Evolutionary conservation across 2,888 invertebrate species (phyloP).

Genomic region (Tridacna crocea): DNA sequence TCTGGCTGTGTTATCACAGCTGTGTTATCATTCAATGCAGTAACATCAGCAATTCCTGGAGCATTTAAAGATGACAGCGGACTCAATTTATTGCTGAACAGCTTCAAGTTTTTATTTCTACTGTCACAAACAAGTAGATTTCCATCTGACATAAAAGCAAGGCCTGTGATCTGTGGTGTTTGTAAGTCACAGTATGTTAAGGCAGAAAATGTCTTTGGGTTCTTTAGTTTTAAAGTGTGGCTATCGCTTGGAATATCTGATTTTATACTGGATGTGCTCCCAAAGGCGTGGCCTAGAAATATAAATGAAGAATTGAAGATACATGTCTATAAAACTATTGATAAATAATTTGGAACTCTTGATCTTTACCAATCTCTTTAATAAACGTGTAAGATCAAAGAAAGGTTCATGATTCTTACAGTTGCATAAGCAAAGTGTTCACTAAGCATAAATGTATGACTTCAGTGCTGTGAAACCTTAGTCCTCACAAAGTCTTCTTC

Average conservation of each 20-base stretch:
- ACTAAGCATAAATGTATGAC: no score
- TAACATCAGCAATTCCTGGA: conserved; percentile 32
- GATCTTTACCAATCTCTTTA: neutral
- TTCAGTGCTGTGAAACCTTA: no score
- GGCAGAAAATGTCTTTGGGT: conserved; percentile 5
- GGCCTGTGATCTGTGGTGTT: conserved; percentile 20
- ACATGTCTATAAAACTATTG: no score
- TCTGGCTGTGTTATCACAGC: conserved; percentile 26
- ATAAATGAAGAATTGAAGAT: neutral
- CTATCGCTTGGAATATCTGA: neutral
- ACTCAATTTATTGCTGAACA: conserved; percentile 18
- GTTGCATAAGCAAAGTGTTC: no score
- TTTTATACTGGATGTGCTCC: neutral
- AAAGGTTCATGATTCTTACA: neutral
- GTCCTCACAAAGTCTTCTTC: no score
- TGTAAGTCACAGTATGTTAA: conserved; percentile 14
- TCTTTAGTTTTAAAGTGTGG: neutral
- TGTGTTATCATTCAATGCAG: conserved; percentile 17
- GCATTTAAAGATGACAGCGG: conserved; percentile 19
- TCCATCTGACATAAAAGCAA: conserved; percentile 19
- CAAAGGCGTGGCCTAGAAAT: neutral
- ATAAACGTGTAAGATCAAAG: neutral
- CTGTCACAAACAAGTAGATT: conserved; percentile 26
- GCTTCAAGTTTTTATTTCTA: conserved; percentile 29
- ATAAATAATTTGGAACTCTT: no score